Evolutionary conservation across 2,113 vertebrate genomes (phyloP), one percentile per base, ranked within the genome.

Genomic region (Notothenia rossii): DNA sequence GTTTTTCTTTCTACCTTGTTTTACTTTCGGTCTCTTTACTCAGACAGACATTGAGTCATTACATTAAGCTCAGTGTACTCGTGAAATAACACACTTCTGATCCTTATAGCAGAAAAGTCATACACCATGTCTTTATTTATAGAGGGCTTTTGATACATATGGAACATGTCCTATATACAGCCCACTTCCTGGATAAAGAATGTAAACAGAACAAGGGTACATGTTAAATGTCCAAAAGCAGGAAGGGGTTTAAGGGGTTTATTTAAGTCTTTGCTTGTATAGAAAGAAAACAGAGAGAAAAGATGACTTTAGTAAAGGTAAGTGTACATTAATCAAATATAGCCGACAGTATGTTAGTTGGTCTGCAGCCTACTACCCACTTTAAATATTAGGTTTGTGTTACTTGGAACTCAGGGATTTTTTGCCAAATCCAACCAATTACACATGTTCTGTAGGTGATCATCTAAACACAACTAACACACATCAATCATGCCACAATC

Each of bases 81-180:
- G 12, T 72, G 49, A 72, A 77, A 77, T 75, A 11, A 20, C 76
- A 77, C 62, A 40, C 13, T 36, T 55, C 46, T 68, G 17, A 25
- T 40, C 49, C 66, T 64, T 60, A 50, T 33, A 22, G 54, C 46
- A 13, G 53, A 18, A 36, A 49, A 20, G 33, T 46, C 22, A 58
- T 22, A 22, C 59, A 40, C 20, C 29, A 3, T 15, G 15, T 73
- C 53, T 76, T 66, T 76, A 71, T 76, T 84, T 82, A 84, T 65
- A 62, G 22, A 68, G 43, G 61, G 56, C 10, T 8, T 40, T 10
- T 12, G 25, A 56, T 62, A 3, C 51, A 5, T 78, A 58, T 51
- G 25, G 61, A 60, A 18, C 72, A 1, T 36, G 45, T 71, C 0
- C 33, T 67, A 48, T 77, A 70, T 51, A 58, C 15, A 20, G 71